phyloP scores from a whole-genome alignment of 1,140 invertebrate genomes.

The Solenopsis fugax region DNA sequence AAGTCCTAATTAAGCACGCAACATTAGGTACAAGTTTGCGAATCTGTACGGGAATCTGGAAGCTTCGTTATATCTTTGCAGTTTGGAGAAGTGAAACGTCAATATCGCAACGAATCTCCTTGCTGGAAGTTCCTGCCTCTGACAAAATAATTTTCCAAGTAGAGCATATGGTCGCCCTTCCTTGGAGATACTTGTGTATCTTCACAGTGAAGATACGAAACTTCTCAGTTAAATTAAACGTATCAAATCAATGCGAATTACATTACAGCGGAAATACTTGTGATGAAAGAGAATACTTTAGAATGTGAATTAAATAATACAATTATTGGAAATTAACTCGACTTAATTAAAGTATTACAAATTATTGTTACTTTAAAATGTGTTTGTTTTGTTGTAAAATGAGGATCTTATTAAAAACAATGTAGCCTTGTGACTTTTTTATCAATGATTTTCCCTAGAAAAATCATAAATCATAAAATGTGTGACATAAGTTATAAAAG shows the following conservation, averaged over 20 bases:
- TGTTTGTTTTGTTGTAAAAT: neutral
- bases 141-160: constrained; percentile 59
- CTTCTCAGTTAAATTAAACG: constrained; percentile 57
- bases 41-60: constrained; percentile 39
- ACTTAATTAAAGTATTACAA: constrained; percentile 25
- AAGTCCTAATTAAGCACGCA: constrained; percentile 60
- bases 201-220: constrained; percentile 19
- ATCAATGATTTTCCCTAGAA: neutral
- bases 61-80: constrained; percentile 49
- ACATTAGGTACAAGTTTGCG: constrained; percentile 56
- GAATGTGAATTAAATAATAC: neutral
- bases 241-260: constrained; percentile 51
- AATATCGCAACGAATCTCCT: constrained; percentile 58
- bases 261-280: neutral
- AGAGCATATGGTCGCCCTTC: constrained; percentile 35
- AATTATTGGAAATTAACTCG: constrained; percentile 15
- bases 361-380: neutral
- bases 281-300: constrained; percentile 3
- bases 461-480: neutral
- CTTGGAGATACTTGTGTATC: constrained; percentile 24
- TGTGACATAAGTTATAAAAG: neutral
- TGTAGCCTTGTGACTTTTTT: neutral
- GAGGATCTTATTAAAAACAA: neutral
- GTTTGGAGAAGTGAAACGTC: constrained; percentile 59
- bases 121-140: constrained; percentile 29